Evolutionary conservation across 2,113 vertebrate genomes (phyloP), one percentile per base, ranked within the genome.

Genomic region (Sinocyclocheilus grahami): DNA sequence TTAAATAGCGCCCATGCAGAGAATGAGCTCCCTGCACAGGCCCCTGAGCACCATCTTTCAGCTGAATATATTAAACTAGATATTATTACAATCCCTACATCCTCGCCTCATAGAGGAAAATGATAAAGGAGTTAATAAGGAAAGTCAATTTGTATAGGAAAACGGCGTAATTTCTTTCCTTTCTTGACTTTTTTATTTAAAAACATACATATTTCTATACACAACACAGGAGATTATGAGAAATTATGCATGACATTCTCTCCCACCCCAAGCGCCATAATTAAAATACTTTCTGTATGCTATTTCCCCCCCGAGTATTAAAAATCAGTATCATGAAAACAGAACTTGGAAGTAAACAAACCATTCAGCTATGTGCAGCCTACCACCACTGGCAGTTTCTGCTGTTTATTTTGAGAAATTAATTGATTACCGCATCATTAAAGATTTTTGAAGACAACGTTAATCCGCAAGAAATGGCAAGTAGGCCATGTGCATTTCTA

Each of bases 21-120:
- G 78, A 84, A 86, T 74, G 67, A 87, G 71, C 85, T 86, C 82
- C 72, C 85, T 78, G 46, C 81, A 69, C 62, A 84, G 48, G n/a
- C 82, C 82, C 69, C 48, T 74, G 48, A 74, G 82, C 67, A 74
- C 51, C 69, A 84, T 75, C 12, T 84, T 84, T 84, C 82, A 74
- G 69, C 53, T 3, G 82, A 84, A 84, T 84, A 72, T 71, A 84
- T 84, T 84, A 55, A 72, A 74, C 69, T 74, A 24, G 48, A 74
- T 84, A 74, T 42, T 84, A 53, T 82, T 77, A 53, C n/a, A 33
- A 51, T 86, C 27, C 85, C 78, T 63, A 86, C 20, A 51, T 67
- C 46, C 27, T 65, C 14, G 30, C 79, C 39, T 86, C 42, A 67
- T 76, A 86, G 22, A 65, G 60, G 20, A 53, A 65, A 67, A 83